Base-by-base conservation (phyloP, 2,113 vertebrate genomes). In the Cyanocitta stelleri region DNA sequence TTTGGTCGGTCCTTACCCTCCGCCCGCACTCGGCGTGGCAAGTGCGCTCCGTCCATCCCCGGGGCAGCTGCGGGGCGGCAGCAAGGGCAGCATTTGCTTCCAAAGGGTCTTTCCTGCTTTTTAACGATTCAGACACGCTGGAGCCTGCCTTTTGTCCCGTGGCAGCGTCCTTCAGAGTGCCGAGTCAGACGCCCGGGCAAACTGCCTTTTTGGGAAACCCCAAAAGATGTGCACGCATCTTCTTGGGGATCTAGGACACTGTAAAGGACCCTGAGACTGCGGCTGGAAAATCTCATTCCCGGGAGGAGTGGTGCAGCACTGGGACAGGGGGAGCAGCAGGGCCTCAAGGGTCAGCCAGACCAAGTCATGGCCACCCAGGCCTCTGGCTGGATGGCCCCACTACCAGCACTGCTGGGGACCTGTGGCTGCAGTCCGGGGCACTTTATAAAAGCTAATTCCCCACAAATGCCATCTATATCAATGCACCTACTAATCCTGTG, bases 151-250 rank as follows among this genome's bases (percentile, higher is more conserved):
- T 59, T 44, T 9, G 44, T 51, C 46, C 75, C 12, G 19, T 10
- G 41, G 33, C 32, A n/a, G 3, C 5, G 10, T 58, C 35, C 35
- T 19, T 17, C 51, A 1, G 62, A 13, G 22, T 8, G 41, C 46
- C 14, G 6, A 71, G 37, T 4, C 37, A 6, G 26, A 14, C 9
- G 26, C 20, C 35, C 20, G 4, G 24, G 56, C 13, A 41, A 35
- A 33, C 6, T 5, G 24, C 29, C 22, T 21, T 32, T 48, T 11
- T 17, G 75, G 43, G 23, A 30, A 83, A 52, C 13, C 6, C 22
- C 5, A 2, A 26, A 7, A 55, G 39, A 21, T 4, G 30, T 3
- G 49, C 46, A 7, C 1, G 0, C 10, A 56, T 22, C 11, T 13
- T 29, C 37, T 4, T 8, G 35, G 48, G 14, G 16, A 33, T n/a